Evolutionary conservation across 2,113 vertebrate species (phyloP).

Genomic region (Polyodon spathula): DNA sequence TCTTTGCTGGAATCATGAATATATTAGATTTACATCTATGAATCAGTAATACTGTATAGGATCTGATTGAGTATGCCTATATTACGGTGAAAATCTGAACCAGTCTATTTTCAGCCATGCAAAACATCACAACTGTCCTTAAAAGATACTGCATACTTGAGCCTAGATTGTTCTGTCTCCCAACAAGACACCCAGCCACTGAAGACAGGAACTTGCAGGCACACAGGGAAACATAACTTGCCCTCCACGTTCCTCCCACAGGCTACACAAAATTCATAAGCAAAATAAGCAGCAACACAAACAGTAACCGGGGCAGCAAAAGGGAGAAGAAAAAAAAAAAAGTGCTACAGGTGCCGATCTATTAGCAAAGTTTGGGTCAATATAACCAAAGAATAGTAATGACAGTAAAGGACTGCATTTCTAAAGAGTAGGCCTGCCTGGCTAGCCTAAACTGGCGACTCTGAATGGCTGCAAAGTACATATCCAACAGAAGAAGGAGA

Average conservation of each 20-base stretch:
- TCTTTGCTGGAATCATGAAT: no score
- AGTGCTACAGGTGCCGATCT: slow-evolving; percentile 27
- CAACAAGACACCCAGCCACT: no score
- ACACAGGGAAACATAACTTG: slow-evolving; percentile 6
- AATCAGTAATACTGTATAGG: no score
- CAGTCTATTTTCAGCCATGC: no score
- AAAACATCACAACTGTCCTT: no score
- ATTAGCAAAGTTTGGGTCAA: slow-evolving; percentile 19
- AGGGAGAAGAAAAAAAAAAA: slow-evolving; percentile 21
- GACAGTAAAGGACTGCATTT: neutral
- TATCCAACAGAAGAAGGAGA: slow-evolving; percentile 56
- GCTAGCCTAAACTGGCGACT: slow-evolving; percentile 42
- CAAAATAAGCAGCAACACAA: slow-evolving; percentile 3
- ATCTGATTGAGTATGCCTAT: no score
- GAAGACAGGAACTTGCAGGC: neutral
- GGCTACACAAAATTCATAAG: neutral
- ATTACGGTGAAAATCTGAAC: no score
- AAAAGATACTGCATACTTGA: no score
- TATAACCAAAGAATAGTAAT: slow-evolving; percentile 25
- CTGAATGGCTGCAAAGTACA: slow-evolving; percentile 56
- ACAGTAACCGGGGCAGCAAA: slow-evolving; percentile 12
- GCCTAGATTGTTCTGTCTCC: no score
- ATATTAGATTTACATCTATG: no score
- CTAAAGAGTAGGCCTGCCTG: slow-evolving; percentile 41
- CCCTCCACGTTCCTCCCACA: neutral